Percentiles rank a stretch among this genome's conserved stretches.
Conservation (phyloP, 2,797 vertebrate species). For the Macropus fuliginosus region DNA sequence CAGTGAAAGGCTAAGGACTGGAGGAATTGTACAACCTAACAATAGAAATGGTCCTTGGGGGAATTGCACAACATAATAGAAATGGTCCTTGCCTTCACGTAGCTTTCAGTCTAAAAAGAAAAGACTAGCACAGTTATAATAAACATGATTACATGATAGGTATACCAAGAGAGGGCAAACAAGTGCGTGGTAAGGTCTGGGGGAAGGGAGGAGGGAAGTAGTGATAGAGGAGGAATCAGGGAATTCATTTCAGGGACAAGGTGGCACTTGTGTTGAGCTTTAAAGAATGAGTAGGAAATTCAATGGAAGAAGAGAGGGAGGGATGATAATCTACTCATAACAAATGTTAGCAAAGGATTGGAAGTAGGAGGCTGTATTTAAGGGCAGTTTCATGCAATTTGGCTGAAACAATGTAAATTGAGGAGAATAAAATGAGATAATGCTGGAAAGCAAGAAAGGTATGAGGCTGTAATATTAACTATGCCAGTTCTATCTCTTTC, state of each 20-base stretch:
- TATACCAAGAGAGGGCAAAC: not conserved
- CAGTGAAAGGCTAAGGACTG: not conserved
- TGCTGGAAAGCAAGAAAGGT: not conserved
- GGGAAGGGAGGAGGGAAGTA: not conserved
- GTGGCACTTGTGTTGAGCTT: not conserved
- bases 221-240: not conserved
- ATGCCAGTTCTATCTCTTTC: not conserved
- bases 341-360: not conserved
- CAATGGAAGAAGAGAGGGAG: not conserved
- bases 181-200: not conserved
- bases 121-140: not conserved
- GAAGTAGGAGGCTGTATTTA: not conserved
- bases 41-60: not conserved
- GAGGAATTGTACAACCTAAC: not conserved
- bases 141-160: not conserved
- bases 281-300: not conserved
- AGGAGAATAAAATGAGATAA: not conserved
- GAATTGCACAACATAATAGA: not conserved
- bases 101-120: not conserved
- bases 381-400: not conserved
- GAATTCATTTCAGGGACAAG: not conserved
- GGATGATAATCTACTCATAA: not conserved
- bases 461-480: not conserved
- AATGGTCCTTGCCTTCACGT: not conserved
- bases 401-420: not conserved